Base-by-base conservation (phyloP, 2,113 vertebrate species). In the Phodopus roborovskii region DNA sequence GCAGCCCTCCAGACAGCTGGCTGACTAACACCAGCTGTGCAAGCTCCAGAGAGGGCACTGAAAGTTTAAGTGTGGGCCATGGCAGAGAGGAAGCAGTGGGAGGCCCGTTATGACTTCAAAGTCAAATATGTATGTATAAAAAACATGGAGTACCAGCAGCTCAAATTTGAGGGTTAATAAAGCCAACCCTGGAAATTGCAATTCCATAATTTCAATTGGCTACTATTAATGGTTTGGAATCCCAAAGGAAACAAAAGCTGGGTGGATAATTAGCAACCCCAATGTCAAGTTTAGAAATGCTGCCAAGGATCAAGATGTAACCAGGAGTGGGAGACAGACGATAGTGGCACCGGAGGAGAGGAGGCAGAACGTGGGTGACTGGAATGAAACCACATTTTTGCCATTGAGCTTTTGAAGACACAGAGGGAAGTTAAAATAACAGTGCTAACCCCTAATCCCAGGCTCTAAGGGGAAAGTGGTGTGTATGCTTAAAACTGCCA, bases 321-420 rank as follows among this genome's bases (percentile, higher is more conserved):
- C 20, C n/a, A 22, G 48, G 42, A 82, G 50, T 60, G 16, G 45
- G 45, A 45, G 45, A 45, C 45, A 73, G 19, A 82, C 15, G 39
- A 88, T 5, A 30, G 73, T 85, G 2, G 10, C 10, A 48, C 89
- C 15, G 78, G 62, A 86, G 56, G 58, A 94, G 45, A 96, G 24
- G 60, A 36, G 10, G 45, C n/a, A 84, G 13, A 86, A 89, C 82
- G 30, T 74, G 45, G 50, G 45, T 74, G 62, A 45, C 24, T 58
- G 42, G 94, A 92, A 33, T 58, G 8, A 94, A 95, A 39, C 56
- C 70, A 33, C 30, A 86, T 86, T 83, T 96, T 90, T 75, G 13
- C 62, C 71, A 2, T 1, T 87, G 74, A 82, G 12, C 24, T 86
- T 50, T 78, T 17, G 42, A 19, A 78, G 39, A 82, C 58, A 74